These are phyloP conservation scores for Heterocephalus glaber DNA, from an alignment of 2,113 vertebrate genomes.

Conservation along the genomic window DNA sequence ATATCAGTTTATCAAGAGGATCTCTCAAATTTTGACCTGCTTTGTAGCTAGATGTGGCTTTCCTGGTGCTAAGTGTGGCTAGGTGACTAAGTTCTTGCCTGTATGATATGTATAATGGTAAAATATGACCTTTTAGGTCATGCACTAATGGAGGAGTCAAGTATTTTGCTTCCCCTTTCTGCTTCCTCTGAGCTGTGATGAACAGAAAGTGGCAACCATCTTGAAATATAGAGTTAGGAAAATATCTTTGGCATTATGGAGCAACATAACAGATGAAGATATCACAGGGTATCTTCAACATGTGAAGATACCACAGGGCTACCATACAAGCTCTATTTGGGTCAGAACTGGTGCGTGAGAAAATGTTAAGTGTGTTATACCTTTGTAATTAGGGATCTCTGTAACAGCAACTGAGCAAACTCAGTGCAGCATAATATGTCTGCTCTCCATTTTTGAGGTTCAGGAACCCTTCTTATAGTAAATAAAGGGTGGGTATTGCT, in stretches of 20 bases:
- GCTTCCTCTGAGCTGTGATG: background rate
- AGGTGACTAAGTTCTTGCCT: background rate
- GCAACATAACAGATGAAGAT: background rate
- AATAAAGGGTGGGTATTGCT: background rate
- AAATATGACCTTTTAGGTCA: background rate
- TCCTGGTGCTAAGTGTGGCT: background rate
- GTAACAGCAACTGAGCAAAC: background rate
- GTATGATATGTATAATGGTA: background rate
- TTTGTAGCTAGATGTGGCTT: constrained; percentile 15
- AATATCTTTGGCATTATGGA: background rate
- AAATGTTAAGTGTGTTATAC: background rate
- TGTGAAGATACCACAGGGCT: background rate
- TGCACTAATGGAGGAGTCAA: background rate
- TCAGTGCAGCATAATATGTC: background rate
- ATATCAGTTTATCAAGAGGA: background rate
- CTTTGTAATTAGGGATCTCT: background rate
- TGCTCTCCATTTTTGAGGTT: background rate
- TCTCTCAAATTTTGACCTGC: background rate
- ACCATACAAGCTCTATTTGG: background rate
- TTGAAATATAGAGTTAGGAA: background rate
- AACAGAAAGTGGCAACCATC: background rate
- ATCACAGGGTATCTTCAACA: too few relatives aligned
- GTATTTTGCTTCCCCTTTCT: background rate
- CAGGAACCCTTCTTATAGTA: background rate
- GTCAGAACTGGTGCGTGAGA: background rate